Evolutionary conservation across 2,888 invertebrate species (phyloP).

Genomic region (Yponomeuta plumbellus): DNA sequence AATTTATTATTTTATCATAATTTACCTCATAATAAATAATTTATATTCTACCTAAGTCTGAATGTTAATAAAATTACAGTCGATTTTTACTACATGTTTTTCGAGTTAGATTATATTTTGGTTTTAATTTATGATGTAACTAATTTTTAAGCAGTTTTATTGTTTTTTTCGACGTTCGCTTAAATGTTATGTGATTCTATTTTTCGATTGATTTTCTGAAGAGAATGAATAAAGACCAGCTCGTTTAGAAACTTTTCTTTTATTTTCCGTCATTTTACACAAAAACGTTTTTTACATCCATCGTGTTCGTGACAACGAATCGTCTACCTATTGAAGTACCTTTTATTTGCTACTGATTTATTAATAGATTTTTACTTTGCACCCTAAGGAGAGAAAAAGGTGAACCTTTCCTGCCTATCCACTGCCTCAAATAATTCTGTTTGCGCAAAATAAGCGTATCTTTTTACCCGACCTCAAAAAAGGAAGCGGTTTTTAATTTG

Average conservation of each 20-base stretch:
- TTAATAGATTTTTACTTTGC: too few species aligned
- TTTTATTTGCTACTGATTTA: not conserved
- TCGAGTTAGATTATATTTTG: slow-evolving; percentile 40
- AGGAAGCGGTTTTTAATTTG: too few species aligned
- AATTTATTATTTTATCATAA: slow-evolving; percentile 10
- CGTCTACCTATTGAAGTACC: not conserved
- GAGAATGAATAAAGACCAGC: slow-evolving; percentile 60
- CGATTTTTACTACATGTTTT: slow-evolving; percentile 25
- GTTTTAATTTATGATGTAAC: slow-evolving; percentile 23
- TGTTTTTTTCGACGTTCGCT: slow-evolving; percentile 48
- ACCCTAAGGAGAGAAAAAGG: too few species aligned
- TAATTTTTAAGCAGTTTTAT: slow-evolving; percentile 44
- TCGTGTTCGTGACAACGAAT: not conserved
- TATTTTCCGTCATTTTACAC: slow-evolving; percentile 39
- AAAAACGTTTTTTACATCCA: not conserved
- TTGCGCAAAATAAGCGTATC: not conserved
- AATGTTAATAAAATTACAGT: not conserved
- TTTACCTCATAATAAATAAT: slow-evolving; percentile 9
- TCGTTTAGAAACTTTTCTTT: slow-evolving; percentile 38
- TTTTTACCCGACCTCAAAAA: too few species aligned
- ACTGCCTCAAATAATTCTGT: not conserved
- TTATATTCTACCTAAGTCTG: slow-evolving; percentile 9
- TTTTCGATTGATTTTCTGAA: slow-evolving; percentile 66
- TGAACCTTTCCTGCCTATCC: too few species aligned
- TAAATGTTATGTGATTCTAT: slow-evolving; percentile 66